Percentiles rank a stretch among this genome's conserved stretches.
Conservation (phyloP, 2,797 vertebrate genomes). For the Masticophis lateralis region DNA sequence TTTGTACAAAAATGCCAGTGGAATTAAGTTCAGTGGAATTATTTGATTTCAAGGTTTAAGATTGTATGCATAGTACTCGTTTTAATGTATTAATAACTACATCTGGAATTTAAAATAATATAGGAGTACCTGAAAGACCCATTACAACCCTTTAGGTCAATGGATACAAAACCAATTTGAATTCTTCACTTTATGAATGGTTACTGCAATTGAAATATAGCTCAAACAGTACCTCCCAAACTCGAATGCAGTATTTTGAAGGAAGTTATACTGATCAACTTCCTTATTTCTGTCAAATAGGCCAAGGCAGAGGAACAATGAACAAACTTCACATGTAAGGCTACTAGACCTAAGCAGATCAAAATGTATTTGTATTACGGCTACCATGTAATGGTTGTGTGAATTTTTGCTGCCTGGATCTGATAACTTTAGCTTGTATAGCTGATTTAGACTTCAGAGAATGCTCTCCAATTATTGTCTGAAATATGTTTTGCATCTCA, state of each 20-base stretch:
- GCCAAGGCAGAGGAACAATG: neutral
- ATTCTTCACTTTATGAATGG: neutral
- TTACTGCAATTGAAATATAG: neutral
- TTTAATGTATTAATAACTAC: neutral
- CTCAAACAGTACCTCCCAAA: neutral
- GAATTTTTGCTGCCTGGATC: neutral
- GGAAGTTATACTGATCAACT: neutral
- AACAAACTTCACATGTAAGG: neutral
- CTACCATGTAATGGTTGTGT: neutral
- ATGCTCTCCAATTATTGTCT: neutral
- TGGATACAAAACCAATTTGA: neutral
- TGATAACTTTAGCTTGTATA: neutral
- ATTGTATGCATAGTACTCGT: neutral
- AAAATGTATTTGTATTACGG: neutral
- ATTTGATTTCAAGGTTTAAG: neutral
- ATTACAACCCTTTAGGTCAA: neutral
- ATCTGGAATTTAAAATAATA: neutral
- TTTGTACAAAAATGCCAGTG: neutral
- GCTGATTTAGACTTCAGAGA: neutral
- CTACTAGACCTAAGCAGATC: neutral
- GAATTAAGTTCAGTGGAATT: neutral
- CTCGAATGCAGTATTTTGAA: neutral
- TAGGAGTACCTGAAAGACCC: neutral
- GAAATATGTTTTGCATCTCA: neutral
- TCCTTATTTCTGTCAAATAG: neutral